Evolutionary conservation across 2,113 vertebrate genomes (phyloP).

Genomic region (Ivindomyrus marchei): DNA sequence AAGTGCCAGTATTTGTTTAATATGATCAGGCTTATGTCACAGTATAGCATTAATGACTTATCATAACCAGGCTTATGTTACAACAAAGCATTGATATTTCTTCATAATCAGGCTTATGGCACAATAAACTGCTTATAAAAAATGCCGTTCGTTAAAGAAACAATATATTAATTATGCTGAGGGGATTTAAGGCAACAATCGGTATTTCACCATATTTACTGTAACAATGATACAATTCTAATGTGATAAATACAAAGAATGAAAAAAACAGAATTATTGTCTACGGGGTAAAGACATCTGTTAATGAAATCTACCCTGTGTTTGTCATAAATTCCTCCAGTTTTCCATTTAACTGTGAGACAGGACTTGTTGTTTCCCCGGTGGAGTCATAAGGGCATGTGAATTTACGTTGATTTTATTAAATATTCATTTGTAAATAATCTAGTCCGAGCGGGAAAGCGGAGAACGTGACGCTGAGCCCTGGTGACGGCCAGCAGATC

Average conservation of each 20-base stretch:
- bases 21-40: neutral
- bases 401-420: neutral
- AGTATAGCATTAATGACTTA: neutral
- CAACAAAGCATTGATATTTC: neutral
- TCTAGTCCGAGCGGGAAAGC: neutral
- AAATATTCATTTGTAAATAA: neutral
- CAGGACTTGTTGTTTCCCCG: neutral
- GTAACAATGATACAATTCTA: neutral
- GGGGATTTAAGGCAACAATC: neutral
- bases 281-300: neutral
- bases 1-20: neutral
- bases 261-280: conserved; percentile 1
- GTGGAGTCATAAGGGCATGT: neutral
- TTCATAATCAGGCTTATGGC: neutral
- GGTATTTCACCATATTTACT: neutral
- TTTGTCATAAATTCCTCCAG: neutral
- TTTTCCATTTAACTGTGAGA: conserved; percentile 1
- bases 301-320: neutral
- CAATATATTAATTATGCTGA: neutral
- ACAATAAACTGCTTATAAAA: neutral
- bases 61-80: neutral
- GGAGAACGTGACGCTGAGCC: neutral
- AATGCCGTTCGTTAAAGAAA: neutral
- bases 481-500: neutral
- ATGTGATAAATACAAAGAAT: neutral